Base-by-base conservation (phyloP, 2,888 invertebrate species). In the Xanthorhoe designata region DNA sequence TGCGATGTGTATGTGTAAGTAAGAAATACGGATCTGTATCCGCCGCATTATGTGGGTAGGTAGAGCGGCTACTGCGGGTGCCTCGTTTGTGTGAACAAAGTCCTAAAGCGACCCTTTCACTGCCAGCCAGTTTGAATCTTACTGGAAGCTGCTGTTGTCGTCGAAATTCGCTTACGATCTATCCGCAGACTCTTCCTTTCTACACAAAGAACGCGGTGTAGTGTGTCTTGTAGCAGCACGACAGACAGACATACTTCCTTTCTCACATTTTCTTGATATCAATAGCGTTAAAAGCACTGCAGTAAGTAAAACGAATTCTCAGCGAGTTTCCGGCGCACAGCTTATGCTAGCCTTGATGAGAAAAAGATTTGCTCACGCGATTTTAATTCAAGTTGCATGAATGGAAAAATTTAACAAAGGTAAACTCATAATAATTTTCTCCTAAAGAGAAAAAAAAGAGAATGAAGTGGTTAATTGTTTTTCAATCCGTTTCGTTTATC, bases 21-120 rank as follows among this genome's bases (percentile, higher is more conserved):
- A 89, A 88, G 88, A 87, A 88, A 91, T 91, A 87, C 85, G 88
- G 92, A 91, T 92, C 91, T 91, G 91, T 92, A 92, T 91, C 90
- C 92, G 91, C 89, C 89, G 91, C 85, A 89, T 90, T 91, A 91
- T 91, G 90, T 91, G 87, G 87, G 88, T 91, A 91, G 88, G 85
- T 88, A 88, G 88, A 89, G 85, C 87, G 83, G 86, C 91, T 90
- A 90, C 91, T 90, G 90, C 91, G 91, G 89, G 89, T 88, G 91
- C 85, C 82, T 89, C 81, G 86, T 85, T 89, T 87, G 83, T 86
- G 79, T 78, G 77, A 81, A 88, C 88, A 87, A 86, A 81, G 85
- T 88, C 87, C 86, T 80, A 88, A 83, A 81, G 80, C 78, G 77
- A 77, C 82, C 88, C 87, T 89, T 88, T 87, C 84, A 84, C 84